Evolutionary conservation across 1,140 invertebrate species (phyloP).

Genomic region (Drosophila simulans): DNA sequence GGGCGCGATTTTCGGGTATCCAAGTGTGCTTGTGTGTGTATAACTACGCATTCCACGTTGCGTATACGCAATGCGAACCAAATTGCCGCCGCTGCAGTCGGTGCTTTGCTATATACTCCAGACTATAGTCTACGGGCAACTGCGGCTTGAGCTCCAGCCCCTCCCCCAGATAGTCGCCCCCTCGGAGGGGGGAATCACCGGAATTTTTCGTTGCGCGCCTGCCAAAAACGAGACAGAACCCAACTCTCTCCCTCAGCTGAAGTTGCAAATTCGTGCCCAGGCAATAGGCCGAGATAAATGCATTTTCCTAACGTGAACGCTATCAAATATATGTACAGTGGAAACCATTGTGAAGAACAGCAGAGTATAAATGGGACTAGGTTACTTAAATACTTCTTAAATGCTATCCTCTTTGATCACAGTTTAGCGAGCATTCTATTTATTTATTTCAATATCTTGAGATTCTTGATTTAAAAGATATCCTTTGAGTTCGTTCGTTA

Average conservation of each 20-base stretch:
- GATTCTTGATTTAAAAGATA: neutral
- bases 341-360: neutral
- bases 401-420: no score
- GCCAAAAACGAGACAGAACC: conserved; percentile 56
- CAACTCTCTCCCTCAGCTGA: conserved; percentile 3
- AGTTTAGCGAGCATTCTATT: no score
- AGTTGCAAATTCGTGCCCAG: conserved; percentile 45
- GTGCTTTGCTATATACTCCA: conserved; percentile 32
- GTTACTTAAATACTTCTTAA: neutral
- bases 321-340: conserved; percentile 62
- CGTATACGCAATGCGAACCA: conserved; percentile 62
- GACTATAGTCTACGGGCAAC: conserved; percentile 38
- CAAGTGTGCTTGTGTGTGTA: conserved; percentile 1
- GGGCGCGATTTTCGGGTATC: conserved; percentile 28
- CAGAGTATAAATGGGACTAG: neutral
- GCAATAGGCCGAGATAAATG: conserved; percentile 74
- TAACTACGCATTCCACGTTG: conserved; percentile 23
- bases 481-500: neutral
- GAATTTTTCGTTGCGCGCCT: conserved; percentile 58
- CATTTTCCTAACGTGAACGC: conserved; percentile 71
- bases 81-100: conserved; percentile 13
- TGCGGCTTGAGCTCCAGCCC: conserved; percentile 47
- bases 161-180: conserved; percentile 1
- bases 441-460: no score
- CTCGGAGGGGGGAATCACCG: conserved; percentile 26